Percentiles rank a stretch among this genome's conserved stretches.
Evolutionary conservation across 1,140 invertebrate species (phyloP).

Genomic region (Brachionus plicatilis): DNA sequence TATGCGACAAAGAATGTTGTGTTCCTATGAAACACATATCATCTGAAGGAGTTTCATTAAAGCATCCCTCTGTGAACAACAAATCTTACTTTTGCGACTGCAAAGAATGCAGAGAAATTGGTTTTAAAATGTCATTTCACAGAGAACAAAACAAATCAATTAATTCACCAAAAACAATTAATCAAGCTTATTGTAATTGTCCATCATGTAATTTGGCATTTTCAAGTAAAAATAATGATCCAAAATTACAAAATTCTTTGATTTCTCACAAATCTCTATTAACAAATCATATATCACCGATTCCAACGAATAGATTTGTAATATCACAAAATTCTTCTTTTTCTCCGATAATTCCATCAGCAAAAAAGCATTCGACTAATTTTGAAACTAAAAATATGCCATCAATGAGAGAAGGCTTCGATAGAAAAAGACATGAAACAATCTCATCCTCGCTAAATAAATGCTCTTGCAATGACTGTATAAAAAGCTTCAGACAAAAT

Average conservation of each 20-base stretch:
- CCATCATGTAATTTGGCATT: neutral
- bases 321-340: slow-evolving; percentile 11
- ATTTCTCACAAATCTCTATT: neutral
- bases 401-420: neutral
- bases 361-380: neutral
- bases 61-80: neutral
- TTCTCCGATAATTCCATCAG: neutral
- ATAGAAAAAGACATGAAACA: neutral
- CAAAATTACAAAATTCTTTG: neutral
- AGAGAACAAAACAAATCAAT: no score
- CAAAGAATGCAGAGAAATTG: neutral
- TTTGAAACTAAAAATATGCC: neutral
- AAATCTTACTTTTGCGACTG: slow-evolving; percentile 8
- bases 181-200: neutral
- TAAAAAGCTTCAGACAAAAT: neutral
- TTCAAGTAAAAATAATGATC: neutral
- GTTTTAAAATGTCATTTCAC: neutral
- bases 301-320: neutral
- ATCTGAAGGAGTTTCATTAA: neutral
- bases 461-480: neutral
- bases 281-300: neutral
- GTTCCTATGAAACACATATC: neutral
- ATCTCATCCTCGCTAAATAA: neutral
- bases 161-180: neutral
- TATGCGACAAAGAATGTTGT: slow-evolving; percentile 2